Conservation (phyloP, 2,888 invertebrate genomes). For the Cremastobaeus sp. region DNA sequence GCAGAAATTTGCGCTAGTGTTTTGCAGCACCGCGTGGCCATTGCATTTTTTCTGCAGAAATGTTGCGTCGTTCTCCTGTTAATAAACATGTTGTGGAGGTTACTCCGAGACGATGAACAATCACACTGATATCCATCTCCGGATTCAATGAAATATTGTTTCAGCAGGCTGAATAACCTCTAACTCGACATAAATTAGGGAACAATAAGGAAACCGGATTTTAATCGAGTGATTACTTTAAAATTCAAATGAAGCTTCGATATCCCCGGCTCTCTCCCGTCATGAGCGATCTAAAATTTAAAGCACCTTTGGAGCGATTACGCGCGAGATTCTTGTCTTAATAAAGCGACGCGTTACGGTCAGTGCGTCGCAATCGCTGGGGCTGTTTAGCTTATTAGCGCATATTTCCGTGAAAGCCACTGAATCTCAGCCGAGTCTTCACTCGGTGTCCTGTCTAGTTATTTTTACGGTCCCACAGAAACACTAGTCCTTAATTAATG, state of each 20-base stretch:
- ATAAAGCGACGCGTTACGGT: constrained; percentile 60
- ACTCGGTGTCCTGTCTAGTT: constrained; percentile 1
- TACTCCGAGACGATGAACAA: constrained; percentile 16
- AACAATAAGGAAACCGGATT: constrained; percentile 53
- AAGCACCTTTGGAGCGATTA: constrained; percentile 57
- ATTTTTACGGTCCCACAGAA: constrained; percentile 13
- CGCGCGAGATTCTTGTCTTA: constrained; percentile 58
- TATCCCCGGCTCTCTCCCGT: constrained; percentile 42
- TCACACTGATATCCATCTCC: constrained; percentile 31
- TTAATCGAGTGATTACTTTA: constrained; percentile 59
- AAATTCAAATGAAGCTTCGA: constrained; percentile 58
- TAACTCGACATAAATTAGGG: constrained; percentile 48
- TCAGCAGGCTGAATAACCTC: constrained; percentile 43
- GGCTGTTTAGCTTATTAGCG: constrained; percentile 54
- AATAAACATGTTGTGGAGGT: too few relatives aligned
- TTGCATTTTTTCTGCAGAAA: too few relatives aligned
- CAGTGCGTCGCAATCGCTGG: constrained; percentile 41
- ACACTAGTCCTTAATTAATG: constrained; percentile 52
- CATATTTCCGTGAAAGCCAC: constrained; percentile 49
- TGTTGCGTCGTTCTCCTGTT: constrained; percentile 21
- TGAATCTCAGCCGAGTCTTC: constrained; percentile 34
- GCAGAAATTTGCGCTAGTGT: too few relatives aligned
- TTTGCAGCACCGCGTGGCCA: too few relatives aligned
- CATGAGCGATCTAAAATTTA: constrained; percentile 55
- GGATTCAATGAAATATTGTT: constrained; percentile 46